Conservation (phyloP, 2,113 vertebrate species). For the Diadophis punctatus region DNA sequence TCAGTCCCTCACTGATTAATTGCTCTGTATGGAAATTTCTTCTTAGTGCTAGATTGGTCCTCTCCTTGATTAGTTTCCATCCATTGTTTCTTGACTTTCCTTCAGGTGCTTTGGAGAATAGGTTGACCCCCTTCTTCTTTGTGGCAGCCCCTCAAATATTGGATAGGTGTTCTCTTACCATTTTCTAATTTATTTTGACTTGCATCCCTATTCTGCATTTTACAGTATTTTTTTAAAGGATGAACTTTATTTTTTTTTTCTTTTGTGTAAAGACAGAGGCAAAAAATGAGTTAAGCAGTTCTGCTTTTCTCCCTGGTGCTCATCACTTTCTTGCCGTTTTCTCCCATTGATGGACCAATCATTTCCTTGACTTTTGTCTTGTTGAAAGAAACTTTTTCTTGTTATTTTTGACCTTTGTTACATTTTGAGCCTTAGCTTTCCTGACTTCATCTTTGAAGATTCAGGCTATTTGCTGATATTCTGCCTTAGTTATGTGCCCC, state of each 20-base stretch:
- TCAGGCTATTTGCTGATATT: background rate
- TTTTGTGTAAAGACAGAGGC: background rate
- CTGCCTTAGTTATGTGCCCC: background rate
- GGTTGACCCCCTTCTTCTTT: background rate
- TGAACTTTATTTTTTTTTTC: background rate
- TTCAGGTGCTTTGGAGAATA: background rate
- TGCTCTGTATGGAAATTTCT: background rate
- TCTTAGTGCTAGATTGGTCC: background rate
- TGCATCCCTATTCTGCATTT: background rate
- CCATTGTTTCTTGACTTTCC: background rate
- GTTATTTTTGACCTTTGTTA: background rate
- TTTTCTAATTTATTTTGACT: background rate
- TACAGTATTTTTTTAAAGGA: background rate
- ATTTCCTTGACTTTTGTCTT: background rate
- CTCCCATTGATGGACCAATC: background rate
- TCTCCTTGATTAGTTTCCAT: background rate
- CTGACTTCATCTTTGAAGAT: background rate
- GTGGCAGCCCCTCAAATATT: background rate
- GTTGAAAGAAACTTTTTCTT: background rate
- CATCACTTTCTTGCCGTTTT: background rate
- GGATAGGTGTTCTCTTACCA: background rate
- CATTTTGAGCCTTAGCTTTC: background rate
- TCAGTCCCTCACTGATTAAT: background rate
- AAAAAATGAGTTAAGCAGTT: background rate
- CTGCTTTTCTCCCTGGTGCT: background rate